phyloP scores from a whole-genome alignment of 2,797 vertebrate species.

The Trachops cirrhosus region DNA sequence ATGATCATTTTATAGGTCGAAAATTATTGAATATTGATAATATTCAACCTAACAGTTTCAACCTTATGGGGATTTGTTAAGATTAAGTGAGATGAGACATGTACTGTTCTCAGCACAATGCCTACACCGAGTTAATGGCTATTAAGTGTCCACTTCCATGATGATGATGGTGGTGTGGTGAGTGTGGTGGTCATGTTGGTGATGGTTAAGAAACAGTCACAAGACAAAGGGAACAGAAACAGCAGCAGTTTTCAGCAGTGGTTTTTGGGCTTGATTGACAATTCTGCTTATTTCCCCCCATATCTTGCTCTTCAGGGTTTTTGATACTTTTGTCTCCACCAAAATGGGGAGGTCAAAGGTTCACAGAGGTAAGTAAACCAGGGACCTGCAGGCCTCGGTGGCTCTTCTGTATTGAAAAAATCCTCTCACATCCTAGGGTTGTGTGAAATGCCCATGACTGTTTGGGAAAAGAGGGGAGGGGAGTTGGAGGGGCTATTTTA shows the following conservation, averaged over 20 bases:
- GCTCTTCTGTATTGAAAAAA: neutral
- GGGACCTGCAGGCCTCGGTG: neutral
- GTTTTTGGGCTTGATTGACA: neutral
- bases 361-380: neutral
- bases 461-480: neutral
- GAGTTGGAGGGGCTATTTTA: neutral
- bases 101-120: fast-evolving
- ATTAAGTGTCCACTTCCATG: neutral
- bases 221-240: neutral
- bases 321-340: neutral
- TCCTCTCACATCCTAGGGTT: fast-evolving
- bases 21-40: neutral
- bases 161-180: neutral
- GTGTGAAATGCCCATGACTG: neutral
- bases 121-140: neutral
- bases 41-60: neutral
- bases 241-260: neutral
- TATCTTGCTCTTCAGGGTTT: neutral
- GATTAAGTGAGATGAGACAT: neutral
- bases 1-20: neutral
- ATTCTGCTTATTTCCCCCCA: neutral
- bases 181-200: too few relatives aligned
- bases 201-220: neutral
- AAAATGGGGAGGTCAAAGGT: neutral
- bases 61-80: neutral